Conservation (phyloP, 2,888 invertebrate species). For the Mimumesa dahlbomi region DNA sequence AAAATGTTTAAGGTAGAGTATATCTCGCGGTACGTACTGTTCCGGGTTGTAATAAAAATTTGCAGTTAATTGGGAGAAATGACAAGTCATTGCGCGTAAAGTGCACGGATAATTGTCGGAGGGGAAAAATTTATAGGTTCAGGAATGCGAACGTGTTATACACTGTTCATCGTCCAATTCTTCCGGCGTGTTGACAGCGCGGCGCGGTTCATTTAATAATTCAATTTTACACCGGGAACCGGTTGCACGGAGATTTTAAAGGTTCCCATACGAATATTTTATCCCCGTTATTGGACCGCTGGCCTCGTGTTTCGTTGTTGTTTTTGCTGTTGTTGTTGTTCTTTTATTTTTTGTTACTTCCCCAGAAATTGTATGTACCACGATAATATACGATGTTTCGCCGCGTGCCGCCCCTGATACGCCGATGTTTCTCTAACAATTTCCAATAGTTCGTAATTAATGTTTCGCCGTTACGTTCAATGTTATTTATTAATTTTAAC, state of each 20-base stretch:
- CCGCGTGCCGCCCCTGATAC: too few relatives aligned
- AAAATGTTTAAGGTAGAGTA: too few relatives aligned
- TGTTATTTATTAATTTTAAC: constrained; percentile 46
- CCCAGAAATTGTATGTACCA: too few relatives aligned
- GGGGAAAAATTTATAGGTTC: background rate
- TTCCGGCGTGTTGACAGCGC: constrained; percentile 15
- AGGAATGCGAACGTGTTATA: background rate
- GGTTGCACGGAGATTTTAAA: constrained; percentile 17
- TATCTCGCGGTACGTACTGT: too few relatives aligned
- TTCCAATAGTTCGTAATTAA: constrained; percentile 42
- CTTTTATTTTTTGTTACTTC: too few relatives aligned
- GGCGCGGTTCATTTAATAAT: constrained; percentile 36
- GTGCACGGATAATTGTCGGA: background rate
- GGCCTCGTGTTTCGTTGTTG: constrained; percentile 2
- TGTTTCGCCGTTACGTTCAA: constrained; percentile 19
- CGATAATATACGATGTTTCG: too few relatives aligned
- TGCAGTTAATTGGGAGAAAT: too few relatives aligned
- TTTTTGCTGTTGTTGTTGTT: too few relatives aligned
- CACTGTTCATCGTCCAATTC: background rate
- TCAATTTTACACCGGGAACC: constrained; percentile 24
- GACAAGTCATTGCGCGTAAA: too few relatives aligned
- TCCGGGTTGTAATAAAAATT: too few relatives aligned
- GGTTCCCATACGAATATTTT: constrained; percentile 31
- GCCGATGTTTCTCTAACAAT: constrained; percentile 8
- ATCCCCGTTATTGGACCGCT: constrained; percentile 5